Conservation (phyloP, 2,113 vertebrate species). For the Promerops cafer region DNA sequence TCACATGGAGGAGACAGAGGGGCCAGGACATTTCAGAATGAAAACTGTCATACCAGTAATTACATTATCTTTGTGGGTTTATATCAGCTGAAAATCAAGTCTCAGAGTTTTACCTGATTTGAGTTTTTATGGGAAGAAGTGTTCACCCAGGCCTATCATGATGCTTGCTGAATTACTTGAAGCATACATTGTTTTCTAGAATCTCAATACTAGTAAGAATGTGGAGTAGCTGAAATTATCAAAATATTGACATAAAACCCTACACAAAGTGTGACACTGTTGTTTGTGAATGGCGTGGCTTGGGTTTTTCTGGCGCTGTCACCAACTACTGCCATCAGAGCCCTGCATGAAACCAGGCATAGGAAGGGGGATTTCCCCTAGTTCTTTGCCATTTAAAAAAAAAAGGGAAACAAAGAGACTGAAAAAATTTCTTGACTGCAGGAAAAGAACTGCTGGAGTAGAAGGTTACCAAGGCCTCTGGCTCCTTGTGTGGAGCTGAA, state of each 20-base stretch:
- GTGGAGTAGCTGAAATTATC: not conserved
- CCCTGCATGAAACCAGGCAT: not conserved
- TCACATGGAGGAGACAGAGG: not conserved
- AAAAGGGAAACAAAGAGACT: too few species aligned
- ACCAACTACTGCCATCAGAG: not conserved
- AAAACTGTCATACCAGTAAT: not conserved
- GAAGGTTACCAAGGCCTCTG: not conserved
- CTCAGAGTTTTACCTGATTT: not conserved
- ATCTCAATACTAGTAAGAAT: not conserved
- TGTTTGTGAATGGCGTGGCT: not conserved
- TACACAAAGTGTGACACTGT: not conserved
- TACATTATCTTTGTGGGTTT: not conserved
- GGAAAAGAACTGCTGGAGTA: not conserved
- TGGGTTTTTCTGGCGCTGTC: not conserved
- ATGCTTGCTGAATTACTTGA: not conserved
- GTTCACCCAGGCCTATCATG: rapidly evolving
- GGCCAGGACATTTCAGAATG: not conserved
- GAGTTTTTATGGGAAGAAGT: not conserved
- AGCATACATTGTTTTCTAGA: not conserved
- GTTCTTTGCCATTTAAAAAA: not conserved
- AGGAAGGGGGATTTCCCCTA: not conserved
- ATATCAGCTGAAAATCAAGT: not conserved
- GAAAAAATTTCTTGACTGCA: not conserved
- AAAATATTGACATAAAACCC: not conserved
- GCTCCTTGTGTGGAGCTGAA: slow-evolving; percentile 1